Evolutionary conservation across 2,888 invertebrate genomes (phyloP).

Genomic region (Mesopsocus fuscifrons): DNA sequence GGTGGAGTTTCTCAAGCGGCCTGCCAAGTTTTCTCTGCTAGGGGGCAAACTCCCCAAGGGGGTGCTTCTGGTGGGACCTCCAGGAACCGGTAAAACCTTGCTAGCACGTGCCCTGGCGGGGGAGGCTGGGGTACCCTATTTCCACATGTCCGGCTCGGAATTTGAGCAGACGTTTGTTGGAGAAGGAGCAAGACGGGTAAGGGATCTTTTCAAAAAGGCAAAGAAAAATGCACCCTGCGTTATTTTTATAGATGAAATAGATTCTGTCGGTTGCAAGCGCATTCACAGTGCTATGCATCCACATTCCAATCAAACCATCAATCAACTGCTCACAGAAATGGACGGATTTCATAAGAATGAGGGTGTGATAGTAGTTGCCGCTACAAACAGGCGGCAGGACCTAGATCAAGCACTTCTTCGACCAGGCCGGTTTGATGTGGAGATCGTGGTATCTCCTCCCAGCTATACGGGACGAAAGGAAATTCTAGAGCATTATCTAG

Average conservation of each 20-base stretch:
- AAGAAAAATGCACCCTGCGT: slow-evolving; percentile 93
- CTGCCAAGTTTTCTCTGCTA: slow-evolving; percentile 76
- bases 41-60: slow-evolving; percentile 96
- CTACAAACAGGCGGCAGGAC: slow-evolving; percentile 70
- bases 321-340: slow-evolving; percentile 96
- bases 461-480: slow-evolving; percentile 84
- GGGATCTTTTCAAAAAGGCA: slow-evolving; percentile 85
- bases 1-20: slow-evolving; percentile 86
- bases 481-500: slow-evolving; percentile 75
- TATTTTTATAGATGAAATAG: slow-evolving; percentile 98
- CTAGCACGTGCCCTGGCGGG: slow-evolving; percentile 94
- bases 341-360: slow-evolving; percentile 91
- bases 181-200: slow-evolving; percentile 83
- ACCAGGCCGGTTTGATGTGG: slow-evolving; percentile 95
- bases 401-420: slow-evolving; percentile 86
- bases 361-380: slow-evolving; percentile 94
- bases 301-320: slow-evolving; percentile 98
- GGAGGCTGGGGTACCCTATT: slow-evolving; percentile 96
- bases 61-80: slow-evolving; percentile 66
- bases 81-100: slow-evolving; percentile 87
- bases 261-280: slow-evolving; percentile 92
- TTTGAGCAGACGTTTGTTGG: slow-evolving; percentile 98
- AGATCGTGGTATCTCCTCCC: slow-evolving; percentile 63
- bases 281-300: slow-evolving; percentile 96
- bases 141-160: slow-evolving; percentile 96